Evolutionary conservation across 2,888 invertebrate species (phyloP), one percentile per base, ranked within the genome.

Genomic region (Lasioglossum leucozonium): DNA sequence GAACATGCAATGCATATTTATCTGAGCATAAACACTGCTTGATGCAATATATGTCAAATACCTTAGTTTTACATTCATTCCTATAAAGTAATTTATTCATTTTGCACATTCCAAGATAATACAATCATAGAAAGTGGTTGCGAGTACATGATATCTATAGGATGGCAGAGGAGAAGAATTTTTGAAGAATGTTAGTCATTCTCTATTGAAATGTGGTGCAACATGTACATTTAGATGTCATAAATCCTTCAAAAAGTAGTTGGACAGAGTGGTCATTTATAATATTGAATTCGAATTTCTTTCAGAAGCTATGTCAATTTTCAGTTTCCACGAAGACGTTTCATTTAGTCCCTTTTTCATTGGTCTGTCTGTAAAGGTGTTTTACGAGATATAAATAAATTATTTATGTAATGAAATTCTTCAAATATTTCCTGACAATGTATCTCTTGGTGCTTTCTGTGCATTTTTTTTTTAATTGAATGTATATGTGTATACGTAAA

Each of bases 181-280:
- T 76, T 84, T 44, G 44, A 80, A 78, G 82, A 82, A 82, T 37
- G 67, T 81, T 78, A 58, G 74, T 82, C 65, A 73, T 71, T 77
- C 73, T 76, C 71, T 80, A 72, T 65, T 67, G 78, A 82, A 88
- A 86, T 58, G 73, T 80, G 65, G 55, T 79, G 79, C 73, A 83
- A 82, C 73, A 77, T 81, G 84, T 89, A 86, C 87, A 88, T 84
- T 85, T 88, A 88, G 78, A 86, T 92, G 87, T 85, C 84, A 79
- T 90, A 91, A 89, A 86, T 90, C 88, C 87, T 85, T 91, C 89
- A 79, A 91, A 92, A 91, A 91, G 88, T 92, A 87, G 85, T 87
- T 87, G 84, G 87, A 87, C 86, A 87, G 80, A 87, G 84, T 90
- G 82, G 85, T 88, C 88, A 26, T 91, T 77, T 91, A 88, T 82